A percentile compares a stretch with the other conserved stretches of the same genome.
Conservation (phyloP, 2,113 vertebrate genomes). For the Crotalus helleri region DNA sequence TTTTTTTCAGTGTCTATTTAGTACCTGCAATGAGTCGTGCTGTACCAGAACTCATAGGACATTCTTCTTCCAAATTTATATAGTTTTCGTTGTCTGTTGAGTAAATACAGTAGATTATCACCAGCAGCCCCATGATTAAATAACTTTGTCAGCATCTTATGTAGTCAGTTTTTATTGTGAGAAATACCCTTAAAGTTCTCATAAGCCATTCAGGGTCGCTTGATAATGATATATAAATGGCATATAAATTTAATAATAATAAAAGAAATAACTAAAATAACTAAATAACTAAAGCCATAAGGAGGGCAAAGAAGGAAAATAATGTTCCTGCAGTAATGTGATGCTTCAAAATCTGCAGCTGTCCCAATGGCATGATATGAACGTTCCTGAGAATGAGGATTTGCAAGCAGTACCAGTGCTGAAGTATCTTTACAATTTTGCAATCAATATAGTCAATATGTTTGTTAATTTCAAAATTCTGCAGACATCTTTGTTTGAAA, state of each 20-base stretch:
- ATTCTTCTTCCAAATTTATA: slow-evolving; percentile 19
- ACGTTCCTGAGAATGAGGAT: no score
- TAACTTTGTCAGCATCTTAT: background rate
- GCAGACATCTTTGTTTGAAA: no score
- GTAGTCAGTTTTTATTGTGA: background rate
- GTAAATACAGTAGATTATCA: slow-evolving; percentile 9
- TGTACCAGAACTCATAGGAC: background rate
- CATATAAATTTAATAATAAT: background rate
- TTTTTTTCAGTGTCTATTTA: background rate
- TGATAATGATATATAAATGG: background rate
- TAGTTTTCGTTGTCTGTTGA: slow-evolving; percentile 14
- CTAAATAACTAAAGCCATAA: background rate
- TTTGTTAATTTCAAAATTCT: no score
- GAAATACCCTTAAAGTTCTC: background rate
- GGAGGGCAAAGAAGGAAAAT: no score
- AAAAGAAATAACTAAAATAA: no score
- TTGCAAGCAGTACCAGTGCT: no score
- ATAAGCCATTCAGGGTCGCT: background rate
- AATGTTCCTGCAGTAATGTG: no score
- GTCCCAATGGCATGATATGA: no score
- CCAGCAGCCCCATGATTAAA: background rate
- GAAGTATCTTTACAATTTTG: no score
- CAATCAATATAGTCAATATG: no score
- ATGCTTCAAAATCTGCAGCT: no score
- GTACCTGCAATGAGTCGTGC: slow-evolving; percentile 25